phyloP scores from a whole-genome alignment of 1,140 invertebrate genomes.

The Drosophila ogumai region DNA sequence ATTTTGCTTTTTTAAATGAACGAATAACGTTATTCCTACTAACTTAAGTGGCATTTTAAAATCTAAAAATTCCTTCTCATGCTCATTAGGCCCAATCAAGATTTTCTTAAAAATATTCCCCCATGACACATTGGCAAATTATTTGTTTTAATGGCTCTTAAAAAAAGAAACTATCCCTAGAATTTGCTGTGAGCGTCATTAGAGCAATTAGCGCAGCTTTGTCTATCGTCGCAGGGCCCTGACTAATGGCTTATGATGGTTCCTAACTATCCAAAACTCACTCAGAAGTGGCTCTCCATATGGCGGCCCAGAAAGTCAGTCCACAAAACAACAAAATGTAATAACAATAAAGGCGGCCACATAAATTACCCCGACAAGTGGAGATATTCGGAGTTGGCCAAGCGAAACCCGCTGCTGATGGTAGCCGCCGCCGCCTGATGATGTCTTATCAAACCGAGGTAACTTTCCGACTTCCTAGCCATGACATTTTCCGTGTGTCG shows the following conservation, averaged over 20 bases:
- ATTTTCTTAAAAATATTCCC: background rate
- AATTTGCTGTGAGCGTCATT: slow-evolving; percentile 47
- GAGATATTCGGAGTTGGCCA: slow-evolving; percentile 66
- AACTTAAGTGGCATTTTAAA: background rate
- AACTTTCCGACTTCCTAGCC: slow-evolving; percentile 58
- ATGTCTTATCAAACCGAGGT: slow-evolving; percentile 62
- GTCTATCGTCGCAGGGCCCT: slow-evolving; percentile 61
- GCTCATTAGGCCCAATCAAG: slow-evolving; percentile 5
- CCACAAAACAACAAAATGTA: slow-evolving; percentile 40
- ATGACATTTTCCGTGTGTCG: slow-evolving; percentile 58
- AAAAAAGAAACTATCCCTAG: slow-evolving; percentile 23
- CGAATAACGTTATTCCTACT: background rate
- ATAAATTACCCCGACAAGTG: slow-evolving; percentile 79
- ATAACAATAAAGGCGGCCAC: slow-evolving; percentile 78
- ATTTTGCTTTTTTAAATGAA: background rate
- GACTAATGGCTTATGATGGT: slow-evolving; percentile 63
- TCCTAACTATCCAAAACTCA: slow-evolving; percentile 36
- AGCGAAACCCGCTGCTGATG: slow-evolving; percentile 62
- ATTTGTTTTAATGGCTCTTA: slow-evolving; percentile 65
- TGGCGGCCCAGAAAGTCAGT: slow-evolving; percentile 38
- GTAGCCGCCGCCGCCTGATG: slow-evolving; percentile 8
- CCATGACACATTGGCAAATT: slow-evolving; percentile 63
- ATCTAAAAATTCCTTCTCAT: background rate
- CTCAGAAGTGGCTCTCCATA: slow-evolving; percentile 2
- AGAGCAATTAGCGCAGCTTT: slow-evolving; percentile 73